These are phyloP conservation scores for Caenorhabditis tropicalis DNA, from an alignment of 1,140 invertebrate genomes.

Conservation along the genomic window DNA sequence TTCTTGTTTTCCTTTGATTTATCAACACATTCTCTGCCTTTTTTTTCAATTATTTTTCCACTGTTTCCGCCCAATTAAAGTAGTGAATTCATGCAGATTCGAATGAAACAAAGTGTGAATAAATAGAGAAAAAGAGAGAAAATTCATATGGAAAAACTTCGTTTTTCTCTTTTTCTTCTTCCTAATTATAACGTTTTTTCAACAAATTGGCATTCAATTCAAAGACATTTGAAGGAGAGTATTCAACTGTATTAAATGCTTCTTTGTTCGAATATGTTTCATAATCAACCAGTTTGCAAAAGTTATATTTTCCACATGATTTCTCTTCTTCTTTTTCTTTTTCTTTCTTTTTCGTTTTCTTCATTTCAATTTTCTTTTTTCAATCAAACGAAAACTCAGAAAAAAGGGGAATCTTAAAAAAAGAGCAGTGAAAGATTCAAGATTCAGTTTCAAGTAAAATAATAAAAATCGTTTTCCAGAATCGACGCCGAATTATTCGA, in stretches of 20 bases:
- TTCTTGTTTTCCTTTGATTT: too few relatives aligned
- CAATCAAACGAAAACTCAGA: neutral
- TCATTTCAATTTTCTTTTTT: neutral
- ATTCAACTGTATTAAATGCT: neutral
- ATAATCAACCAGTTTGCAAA: neutral
- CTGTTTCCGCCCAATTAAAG: neutral
- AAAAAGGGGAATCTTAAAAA: too few relatives aligned
- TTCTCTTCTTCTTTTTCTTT: neutral
- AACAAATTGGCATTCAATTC: neutral
- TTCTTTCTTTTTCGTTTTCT: neutral
- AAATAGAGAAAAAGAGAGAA: neutral
- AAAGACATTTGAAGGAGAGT: neutral
- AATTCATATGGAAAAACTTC: neutral
- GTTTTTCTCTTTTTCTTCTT: neutral
- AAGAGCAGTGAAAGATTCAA: too few relatives aligned
- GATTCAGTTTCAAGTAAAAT: too few relatives aligned
- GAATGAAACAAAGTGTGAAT: neutral
- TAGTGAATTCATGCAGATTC: neutral
- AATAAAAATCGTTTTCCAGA: slow-evolving; percentile 47
- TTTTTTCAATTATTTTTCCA: too few relatives aligned
- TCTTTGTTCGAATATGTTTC: slow-evolving; percentile 7
- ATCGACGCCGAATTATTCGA: slow-evolving; percentile 53
- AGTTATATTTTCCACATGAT: neutral
- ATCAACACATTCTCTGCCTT: too few relatives aligned
- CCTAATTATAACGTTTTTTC: neutral